These are phyloP conservation scores for Auanema sp. DNA, from an alignment of 2,888 invertebrate genomes.

Conservation along the genomic window DNA sequence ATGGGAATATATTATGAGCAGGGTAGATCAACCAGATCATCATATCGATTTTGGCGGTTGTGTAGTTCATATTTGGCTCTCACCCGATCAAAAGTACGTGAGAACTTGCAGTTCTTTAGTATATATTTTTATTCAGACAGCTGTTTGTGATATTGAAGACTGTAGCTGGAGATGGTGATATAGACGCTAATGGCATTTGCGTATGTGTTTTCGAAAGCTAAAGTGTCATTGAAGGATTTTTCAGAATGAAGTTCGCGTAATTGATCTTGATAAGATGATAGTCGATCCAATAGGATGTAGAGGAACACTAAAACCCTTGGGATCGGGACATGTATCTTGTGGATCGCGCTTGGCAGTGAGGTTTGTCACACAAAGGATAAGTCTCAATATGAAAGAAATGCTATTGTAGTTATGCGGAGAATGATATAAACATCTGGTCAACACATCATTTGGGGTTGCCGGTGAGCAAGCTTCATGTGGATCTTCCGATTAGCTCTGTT, in stretches of 20 bases:
- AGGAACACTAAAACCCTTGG: neutral
- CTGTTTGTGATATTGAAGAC: neutral
- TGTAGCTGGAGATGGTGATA: neutral
- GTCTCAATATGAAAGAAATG: slow-evolving; percentile 2
- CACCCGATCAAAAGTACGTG: slow-evolving; percentile 14
- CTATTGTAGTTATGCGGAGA: slow-evolving; percentile 8
- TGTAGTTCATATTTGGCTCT: slow-evolving; percentile 6
- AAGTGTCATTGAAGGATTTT: neutral
- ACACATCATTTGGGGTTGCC: slow-evolving; percentile 14
- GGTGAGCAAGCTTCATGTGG: slow-evolving; percentile 5
- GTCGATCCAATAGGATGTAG: slow-evolving; percentile 11
- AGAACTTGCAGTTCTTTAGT: neutral
- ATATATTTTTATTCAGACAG: neutral
- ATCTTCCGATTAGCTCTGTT: neutral
- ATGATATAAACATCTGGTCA: slow-evolving; percentile 13
- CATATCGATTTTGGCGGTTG: slow-evolving; percentile 12
- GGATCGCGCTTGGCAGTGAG: slow-evolving; percentile 1
- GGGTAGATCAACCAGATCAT: slow-evolving; percentile 19
- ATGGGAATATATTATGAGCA: slow-evolving; percentile 14
- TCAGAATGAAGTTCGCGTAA: slow-evolving; percentile 4
- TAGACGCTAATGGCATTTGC: neutral
- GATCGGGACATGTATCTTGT: neutral
- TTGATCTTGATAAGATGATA: slow-evolving; percentile 23
- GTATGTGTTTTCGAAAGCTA: neutral
- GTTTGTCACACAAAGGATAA: neutral